phyloP scores from a whole-genome alignment of 2,113 vertebrate genomes.

The Rhea pennata region DNA sequence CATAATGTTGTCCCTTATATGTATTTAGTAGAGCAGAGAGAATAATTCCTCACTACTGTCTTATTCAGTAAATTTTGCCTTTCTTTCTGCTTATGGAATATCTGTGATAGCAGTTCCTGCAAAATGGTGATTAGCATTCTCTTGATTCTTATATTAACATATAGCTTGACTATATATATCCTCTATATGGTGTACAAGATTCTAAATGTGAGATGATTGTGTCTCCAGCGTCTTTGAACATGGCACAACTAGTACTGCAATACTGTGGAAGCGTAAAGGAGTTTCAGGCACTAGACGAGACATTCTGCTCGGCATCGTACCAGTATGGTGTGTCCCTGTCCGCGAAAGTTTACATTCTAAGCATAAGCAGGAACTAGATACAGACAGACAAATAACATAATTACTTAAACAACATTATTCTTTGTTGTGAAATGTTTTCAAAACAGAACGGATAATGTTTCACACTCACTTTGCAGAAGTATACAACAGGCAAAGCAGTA shows the following conservation, averaged over 20 bases:
- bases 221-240: background rate
- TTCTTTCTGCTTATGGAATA: background rate
- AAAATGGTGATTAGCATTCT: background rate
- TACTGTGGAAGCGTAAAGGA: background rate
- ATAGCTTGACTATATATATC: background rate
- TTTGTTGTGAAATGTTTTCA: constrained; percentile 24
- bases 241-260: background rate
- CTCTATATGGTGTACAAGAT: background rate
- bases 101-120: background rate
- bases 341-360: constrained; percentile 41
- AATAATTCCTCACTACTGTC: background rate
- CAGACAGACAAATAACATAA: constrained; percentile 7
- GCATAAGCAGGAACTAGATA: constrained; percentile 21
- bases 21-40: constrained; percentile 5
- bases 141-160: background rate
- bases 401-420: constrained; percentile 3
- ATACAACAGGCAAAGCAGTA: background rate
- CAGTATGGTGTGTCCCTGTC: background rate
- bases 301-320: background rate
- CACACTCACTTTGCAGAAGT: constrained; percentile 9
- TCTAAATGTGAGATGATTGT: background rate
- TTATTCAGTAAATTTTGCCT: background rate
- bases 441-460: constrained; percentile 14
- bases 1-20: background rate
- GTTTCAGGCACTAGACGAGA: background rate